Percentiles rank a stretch among this genome's conserved stretches.
These are phyloP conservation scores for Falco berigora DNA, from an alignment of 2,797 vertebrate genomes.

Conservation along the genomic window DNA sequence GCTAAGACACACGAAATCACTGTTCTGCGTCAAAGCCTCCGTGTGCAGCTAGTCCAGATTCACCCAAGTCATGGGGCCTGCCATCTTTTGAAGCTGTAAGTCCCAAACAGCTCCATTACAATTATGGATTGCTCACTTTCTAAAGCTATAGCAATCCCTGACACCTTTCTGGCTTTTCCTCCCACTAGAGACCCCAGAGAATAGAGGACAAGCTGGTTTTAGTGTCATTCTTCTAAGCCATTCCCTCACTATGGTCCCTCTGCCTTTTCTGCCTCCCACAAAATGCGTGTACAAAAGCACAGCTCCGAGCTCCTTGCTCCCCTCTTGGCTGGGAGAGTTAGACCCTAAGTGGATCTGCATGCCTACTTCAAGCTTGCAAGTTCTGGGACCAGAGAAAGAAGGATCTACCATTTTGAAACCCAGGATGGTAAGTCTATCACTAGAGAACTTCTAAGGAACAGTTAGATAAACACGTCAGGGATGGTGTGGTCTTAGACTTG, in stretches of 20 bases:
- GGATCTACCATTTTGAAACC: background rate
- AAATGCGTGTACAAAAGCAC: background rate
- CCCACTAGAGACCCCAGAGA: background rate
- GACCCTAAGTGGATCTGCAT: background rate
- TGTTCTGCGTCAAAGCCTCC: background rate
- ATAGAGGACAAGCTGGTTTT: background rate
- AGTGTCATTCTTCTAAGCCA: background rate
- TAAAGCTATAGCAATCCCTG: background rate
- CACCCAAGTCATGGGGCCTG: background rate
- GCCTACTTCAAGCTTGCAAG: background rate
- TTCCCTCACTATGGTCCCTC: background rate
- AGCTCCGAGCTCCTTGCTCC: background rate
- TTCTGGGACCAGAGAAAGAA: background rate
- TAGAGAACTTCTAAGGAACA: background rate
- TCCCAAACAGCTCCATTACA: background rate
- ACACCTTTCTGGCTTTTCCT: background rate
- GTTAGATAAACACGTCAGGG: background rate
- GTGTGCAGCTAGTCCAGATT: background rate
- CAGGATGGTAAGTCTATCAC: background rate
- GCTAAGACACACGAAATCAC: background rate
- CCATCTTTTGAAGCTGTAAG: fast-evolving
- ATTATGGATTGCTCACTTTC: background rate
- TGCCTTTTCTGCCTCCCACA: background rate
- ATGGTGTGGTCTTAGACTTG: background rate
- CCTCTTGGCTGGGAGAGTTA: background rate